A percentile compares a stretch with the other conserved stretches of the same genome.
Conservation (phyloP, 1,140 invertebrate species). For the Caerostris extrusa region DNA sequence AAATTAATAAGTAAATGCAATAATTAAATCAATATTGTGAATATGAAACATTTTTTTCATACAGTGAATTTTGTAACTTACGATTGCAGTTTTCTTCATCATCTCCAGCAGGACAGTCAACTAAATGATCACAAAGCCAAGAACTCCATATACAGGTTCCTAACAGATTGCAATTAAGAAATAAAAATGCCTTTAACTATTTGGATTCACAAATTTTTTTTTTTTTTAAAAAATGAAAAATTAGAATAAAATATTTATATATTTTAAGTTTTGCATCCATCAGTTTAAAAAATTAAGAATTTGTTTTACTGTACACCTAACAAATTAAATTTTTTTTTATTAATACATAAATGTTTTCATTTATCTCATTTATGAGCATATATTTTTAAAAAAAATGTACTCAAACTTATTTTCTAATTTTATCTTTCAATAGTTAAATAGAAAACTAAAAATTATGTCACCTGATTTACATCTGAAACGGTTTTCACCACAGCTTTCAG, state of each 20-base stretch:
- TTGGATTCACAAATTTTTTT: no score
- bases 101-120: slow-evolving; percentile 87
- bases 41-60: not conserved
- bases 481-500: slow-evolving; percentile 83
- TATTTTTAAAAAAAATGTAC: no score
- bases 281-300: no score
- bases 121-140: slow-evolving; percentile 89
- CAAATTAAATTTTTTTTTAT: no score
- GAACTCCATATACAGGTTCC: slow-evolving; percentile 89
- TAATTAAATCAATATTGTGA: not conserved
- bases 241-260: no score
- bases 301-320: no score
- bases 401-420: no score
- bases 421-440: no score
- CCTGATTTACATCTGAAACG: slow-evolving; percentile 89
- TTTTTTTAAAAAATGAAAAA: no score
- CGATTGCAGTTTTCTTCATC: slow-evolving; percentile 89
- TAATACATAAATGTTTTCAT: no score
- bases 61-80: slow-evolving; percentile 87
- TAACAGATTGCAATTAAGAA: slow-evolving; percentile 64
- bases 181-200: not conserved
- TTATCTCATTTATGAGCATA: no score
- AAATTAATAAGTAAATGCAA: not conserved
- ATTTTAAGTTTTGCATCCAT: no score
- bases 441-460: slow-evolving; percentile 61